These are phyloP conservation scores for Protonibea diacanthus DNA, from an alignment of 2,797 vertebrate species.

Conservation along the genomic window DNA sequence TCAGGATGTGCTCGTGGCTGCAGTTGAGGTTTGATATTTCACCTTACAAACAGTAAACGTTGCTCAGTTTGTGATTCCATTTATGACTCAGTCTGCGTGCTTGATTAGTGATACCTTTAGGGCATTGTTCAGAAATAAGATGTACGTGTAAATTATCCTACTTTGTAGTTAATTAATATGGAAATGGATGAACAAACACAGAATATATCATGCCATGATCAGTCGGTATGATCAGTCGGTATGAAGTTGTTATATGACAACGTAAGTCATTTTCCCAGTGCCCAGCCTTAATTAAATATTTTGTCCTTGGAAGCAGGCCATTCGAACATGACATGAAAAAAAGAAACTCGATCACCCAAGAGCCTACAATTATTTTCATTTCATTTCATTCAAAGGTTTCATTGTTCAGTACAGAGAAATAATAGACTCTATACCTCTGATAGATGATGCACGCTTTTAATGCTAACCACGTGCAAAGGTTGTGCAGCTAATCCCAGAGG, in stretches of 20 bases:
- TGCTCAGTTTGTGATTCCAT: constrained; percentile 11
- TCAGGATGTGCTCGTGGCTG: constrained; percentile 21
- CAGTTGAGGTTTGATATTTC: constrained; percentile 61
- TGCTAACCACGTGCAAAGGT: neutral
- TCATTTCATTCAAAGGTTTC: neutral
- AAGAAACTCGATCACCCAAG: neutral
- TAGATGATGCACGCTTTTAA: constrained; percentile 9
- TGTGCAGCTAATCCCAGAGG: neutral
- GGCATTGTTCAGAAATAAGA: neutral
- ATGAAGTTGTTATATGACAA: too few relatives aligned
- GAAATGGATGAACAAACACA: neutral
- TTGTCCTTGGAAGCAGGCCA: neutral
- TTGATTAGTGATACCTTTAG: neutral
- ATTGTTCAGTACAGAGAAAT: neutral
- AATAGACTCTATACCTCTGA: neutral
- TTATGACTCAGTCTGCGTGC: neutral
- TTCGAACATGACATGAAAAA: neutral
- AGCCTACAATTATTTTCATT: constrained; percentile 1
- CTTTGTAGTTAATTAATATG: neutral
- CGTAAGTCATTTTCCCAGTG: too few relatives aligned
- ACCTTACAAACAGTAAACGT: constrained; percentile 27
- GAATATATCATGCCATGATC: too few relatives aligned
- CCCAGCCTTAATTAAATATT: constrained; percentile 6
- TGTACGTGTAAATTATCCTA: too few relatives aligned
- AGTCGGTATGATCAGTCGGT: too few relatives aligned